Base-by-base conservation (phyloP, 2,797 vertebrate genomes). In the Emys orbicularis region DNA sequence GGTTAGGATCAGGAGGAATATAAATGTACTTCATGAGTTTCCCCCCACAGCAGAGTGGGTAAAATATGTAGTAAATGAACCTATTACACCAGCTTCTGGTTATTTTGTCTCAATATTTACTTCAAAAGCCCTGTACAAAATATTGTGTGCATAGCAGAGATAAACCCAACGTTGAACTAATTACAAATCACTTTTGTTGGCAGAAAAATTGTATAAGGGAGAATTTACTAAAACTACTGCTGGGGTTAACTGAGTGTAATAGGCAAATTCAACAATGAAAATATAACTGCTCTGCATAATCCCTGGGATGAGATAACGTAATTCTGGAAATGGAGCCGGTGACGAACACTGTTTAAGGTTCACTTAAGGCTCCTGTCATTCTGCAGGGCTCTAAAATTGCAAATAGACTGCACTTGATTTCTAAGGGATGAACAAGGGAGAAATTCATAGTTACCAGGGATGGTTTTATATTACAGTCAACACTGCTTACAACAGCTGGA, bases 21-120 rank as follows among this genome's bases (percentile, higher is more conserved):
- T 94, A 95, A 95, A 94, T 3, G 3, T 96, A 96, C 95, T 97
- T 96, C 91, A 96, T 83, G 13, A 61, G 16, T 83, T 81, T 82
- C 94, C 89, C 34, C 87, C 81, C 56, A 79, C 82, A 19, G 82
- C 5, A 41, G 59, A 79, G 91, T 85, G 89, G 86, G 93, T 93
- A 68, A 96, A 96, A 90, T 72, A 96, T 9, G 0, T 77, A 85
- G 93, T 21, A 65, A 95, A 92, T 1, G 16, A 68, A 94, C 93
- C 89, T 87, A 90, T 95, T 92, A 82, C 29, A 87, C 84, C 93
- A 68, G 77, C 86, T 81, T 47, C 91, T 80, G 88, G 90, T 72
- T 85, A 74, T 84, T 94, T 90, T 85, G 83, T 80, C 90, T n/a
- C 31, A 3, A 12, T 84, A 93, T 92, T 90, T 91, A 92, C 90